Base-by-base conservation (phyloP, 2,113 vertebrate species). In the Formicarius rufipectus region DNA sequence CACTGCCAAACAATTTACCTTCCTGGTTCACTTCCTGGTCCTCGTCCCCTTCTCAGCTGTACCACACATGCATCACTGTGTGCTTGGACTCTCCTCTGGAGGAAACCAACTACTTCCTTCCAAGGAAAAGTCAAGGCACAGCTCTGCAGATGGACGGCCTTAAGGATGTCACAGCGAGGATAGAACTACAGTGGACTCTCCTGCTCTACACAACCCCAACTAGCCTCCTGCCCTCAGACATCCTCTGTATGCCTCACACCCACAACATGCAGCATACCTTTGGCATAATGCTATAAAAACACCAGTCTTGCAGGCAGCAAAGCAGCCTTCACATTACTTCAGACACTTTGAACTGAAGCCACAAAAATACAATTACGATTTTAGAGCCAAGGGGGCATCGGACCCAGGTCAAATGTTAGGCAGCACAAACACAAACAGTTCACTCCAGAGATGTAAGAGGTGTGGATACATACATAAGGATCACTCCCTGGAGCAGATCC, bases 281-380 rank as follows among this genome's bases (percentile, higher is more conserved):
- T 59, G 47, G 56, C 76, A 87, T 87, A 93, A 73, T 80, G 88
- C 88, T 95, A 25, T 30, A 49, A 95, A 92, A 97, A 81, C 95
- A 95, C 60, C 89, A 81, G 80, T 95, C 95, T 95, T 74, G 93
- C 89, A 97, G 95, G 95, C 96, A 97, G 94, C 86, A 91, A 71
- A 94, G 93, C 68, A 94, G 78, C 64, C 84, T 66, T 89, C 73
- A 63, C 39, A 12, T 92, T 92, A 75, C 86, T 90, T 84, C 84
- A 87, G 84, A 92, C 60, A 78, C 96, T 97, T 97, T 95, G 96
- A 97, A 96, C 86, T 81, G 39, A 92, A 90, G 89, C 96, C 94
- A 82, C 95, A 91, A 37, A 93, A 95, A 78, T 78, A 84, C 84
- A 93, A 95, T 95, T 93, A 96, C 11, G 31, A 92, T 82, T 84